Percentiles rank a stretch among this genome's conserved stretches.
These are phyloP conservation scores for Eudyptes chrysolophus DNA, from an alignment of 2,113 vertebrate species.

Conservation along the genomic window DNA sequence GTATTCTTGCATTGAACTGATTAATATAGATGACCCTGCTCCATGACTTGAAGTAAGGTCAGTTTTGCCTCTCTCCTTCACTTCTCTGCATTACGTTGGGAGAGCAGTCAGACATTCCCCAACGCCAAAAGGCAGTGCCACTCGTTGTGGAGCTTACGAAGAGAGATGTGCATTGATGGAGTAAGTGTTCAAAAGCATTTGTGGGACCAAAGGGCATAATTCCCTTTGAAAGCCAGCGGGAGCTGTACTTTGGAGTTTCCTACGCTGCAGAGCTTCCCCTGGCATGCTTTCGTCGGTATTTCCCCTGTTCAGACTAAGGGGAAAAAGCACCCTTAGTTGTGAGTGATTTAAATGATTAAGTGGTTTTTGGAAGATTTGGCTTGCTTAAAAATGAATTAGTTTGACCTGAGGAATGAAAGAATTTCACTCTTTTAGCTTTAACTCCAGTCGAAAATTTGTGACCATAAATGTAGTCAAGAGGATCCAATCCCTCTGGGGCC, in stretches of 20 bases:
- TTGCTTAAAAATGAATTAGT: not conserved
- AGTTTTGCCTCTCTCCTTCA: not conserved
- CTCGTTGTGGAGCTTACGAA: fast-evolving
- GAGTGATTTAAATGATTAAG: not conserved
- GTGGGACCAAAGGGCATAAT: not conserved
- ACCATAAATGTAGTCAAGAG: not conserved
- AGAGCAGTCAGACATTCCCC: not conserved
- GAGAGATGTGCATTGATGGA: not conserved
- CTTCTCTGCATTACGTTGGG: not conserved
- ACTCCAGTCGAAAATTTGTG: not conserved
- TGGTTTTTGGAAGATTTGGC: not conserved
- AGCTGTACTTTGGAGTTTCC: not conserved
- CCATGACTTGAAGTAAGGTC: not conserved
- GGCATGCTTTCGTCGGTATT: not conserved
- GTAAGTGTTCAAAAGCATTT: not conserved
- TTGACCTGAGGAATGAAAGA: not conserved
- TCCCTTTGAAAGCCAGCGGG: not conserved
- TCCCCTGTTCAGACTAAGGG: not conserved
- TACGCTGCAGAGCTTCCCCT: not conserved
- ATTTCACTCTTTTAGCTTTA: not conserved
- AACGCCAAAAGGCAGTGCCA: not conserved
- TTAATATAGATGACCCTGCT: not conserved
- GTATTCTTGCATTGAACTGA: not conserved
- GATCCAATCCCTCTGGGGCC: not conserved
- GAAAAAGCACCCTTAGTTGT: not conserved